Percentiles rank a stretch among this genome's conserved stretches.
These are phyloP conservation scores for Eumerus sabulonum DNA, from an alignment of 2,888 invertebrate species.

Conservation along the genomic window DNA sequence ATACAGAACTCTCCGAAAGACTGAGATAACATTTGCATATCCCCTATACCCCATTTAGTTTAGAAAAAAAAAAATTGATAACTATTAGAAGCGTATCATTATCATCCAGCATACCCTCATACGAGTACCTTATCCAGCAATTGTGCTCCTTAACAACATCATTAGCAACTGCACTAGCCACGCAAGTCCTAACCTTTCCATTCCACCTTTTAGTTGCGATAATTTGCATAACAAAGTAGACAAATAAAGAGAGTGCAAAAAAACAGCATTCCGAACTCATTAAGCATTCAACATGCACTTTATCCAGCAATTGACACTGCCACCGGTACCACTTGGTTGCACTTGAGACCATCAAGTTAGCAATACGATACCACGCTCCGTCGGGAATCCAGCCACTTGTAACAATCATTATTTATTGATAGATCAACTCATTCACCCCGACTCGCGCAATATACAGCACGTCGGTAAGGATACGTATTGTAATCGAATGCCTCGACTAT, in stretches of 20 bases:
- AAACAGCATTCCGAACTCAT: constrained; percentile 9
- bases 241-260: not conserved
- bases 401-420: constrained; percentile 47
- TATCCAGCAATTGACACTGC: constrained; percentile 11
- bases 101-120: too few species aligned
- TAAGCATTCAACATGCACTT: constrained; percentile 15
- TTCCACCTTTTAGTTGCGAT: constrained; percentile 5
- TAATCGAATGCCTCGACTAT: not conserved
- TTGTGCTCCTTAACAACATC: too few species aligned
- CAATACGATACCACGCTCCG: constrained; percentile 7
- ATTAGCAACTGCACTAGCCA: constrained; percentile 4
- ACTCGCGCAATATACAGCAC: constrained; percentile 21
- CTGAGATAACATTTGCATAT: too few species aligned
- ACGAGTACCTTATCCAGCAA: too few species aligned
- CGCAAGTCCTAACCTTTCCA: too few species aligned
- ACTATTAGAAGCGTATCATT: too few species aligned
- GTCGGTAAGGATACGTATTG: constrained; percentile 9
- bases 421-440: constrained; percentile 24
- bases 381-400: constrained; percentile 24
- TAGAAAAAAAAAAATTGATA: too few species aligned
- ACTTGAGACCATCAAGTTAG: constrained; percentile 2
- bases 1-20: too few species aligned
- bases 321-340: not conserved
- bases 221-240: constrained; percentile 28
- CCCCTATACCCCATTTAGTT: too few species aligned